These are phyloP conservation scores for Callosobruchus maculatus DNA, from an alignment of 2,888 invertebrate species.

Conservation along the genomic window DNA sequence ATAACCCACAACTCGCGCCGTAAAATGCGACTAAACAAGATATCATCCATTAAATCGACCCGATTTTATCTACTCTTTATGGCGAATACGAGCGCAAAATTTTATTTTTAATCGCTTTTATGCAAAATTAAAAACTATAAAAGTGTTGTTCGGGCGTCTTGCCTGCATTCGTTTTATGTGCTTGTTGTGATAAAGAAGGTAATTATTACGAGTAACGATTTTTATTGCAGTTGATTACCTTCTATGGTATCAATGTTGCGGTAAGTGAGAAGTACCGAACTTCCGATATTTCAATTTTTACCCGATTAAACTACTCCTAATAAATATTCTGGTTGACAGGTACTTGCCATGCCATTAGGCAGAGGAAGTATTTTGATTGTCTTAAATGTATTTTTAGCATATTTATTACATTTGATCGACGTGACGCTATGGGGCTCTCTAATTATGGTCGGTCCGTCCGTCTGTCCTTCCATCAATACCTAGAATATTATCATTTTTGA, in stretches of 20 bases:
- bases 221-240: background rate
- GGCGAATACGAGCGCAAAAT: background rate
- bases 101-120: conserved; percentile 8
- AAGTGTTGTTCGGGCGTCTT: background rate
- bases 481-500: no score
- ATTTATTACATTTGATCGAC: no score
- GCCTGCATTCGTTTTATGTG: background rate
- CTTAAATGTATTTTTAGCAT: no score
- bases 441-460: no score
- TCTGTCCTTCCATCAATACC: no score
- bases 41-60: conserved; percentile 13
- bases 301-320: background rate
- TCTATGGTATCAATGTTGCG: background rate
- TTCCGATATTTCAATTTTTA: background rate
- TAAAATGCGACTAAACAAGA: conserved; percentile 10
- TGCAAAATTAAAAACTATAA: conserved; percentile 10
- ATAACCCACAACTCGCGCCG: conserved; percentile 12
- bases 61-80: conserved; percentile 11
- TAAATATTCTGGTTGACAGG: no score
- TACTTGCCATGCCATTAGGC: no score
- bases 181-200: background rate
- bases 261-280: background rate
- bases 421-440: no score
- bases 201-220: background rate
- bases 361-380: no score